Base-by-base conservation (phyloP, 2,113 vertebrate genomes). In the Thamnaconus septentrionalis region DNA sequence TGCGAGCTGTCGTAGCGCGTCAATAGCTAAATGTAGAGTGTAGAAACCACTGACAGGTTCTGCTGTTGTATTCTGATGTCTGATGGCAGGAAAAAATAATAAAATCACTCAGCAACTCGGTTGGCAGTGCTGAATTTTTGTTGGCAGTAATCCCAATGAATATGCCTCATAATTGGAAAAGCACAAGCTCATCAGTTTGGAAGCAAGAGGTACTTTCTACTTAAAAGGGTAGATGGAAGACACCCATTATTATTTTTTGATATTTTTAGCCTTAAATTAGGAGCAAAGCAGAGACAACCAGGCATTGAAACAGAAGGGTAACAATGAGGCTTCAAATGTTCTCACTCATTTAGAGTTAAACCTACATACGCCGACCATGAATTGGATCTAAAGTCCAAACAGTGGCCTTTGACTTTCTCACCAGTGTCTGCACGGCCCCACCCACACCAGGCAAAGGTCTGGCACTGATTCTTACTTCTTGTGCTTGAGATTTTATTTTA, bases 401-500 rank as follows among this genome's bases (percentile, higher is more conserved):
- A 1, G 18, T 31, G 18, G 18, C 18, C 5, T 64, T 42, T 42
- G 47, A 4, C 43, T 39, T 40, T 41, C 40, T 40, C 5, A 57
- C 56, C 40, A 51, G 12, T 5, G 4, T n/a, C 11, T 3, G 11
- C 0, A 0, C 5, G 49, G 8, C 47, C 8, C 8, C 8, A 8
- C 11, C 3, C 8, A 8, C 8, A 48, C 3, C 8, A 48, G 47
- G 3, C 61, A 66, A 76, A 75, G 73, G 41, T 56, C 60, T 71
- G 70, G 56, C 65, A 56, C 74, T 73, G 60, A 86, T 77, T 79
- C 18, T 73, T 58, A 60, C 45, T 71, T 79, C 69, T 41, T 52
- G 73, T 78, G 64, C 81, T 44, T 84, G 61, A 7, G 7, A 53
- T 65, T 80, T 75, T 89, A 90, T 88, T 89, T 90, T 85, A 59